Conservation (phyloP, 2,797 vertebrate species). For the Ctenosaura bakeri region DNA sequence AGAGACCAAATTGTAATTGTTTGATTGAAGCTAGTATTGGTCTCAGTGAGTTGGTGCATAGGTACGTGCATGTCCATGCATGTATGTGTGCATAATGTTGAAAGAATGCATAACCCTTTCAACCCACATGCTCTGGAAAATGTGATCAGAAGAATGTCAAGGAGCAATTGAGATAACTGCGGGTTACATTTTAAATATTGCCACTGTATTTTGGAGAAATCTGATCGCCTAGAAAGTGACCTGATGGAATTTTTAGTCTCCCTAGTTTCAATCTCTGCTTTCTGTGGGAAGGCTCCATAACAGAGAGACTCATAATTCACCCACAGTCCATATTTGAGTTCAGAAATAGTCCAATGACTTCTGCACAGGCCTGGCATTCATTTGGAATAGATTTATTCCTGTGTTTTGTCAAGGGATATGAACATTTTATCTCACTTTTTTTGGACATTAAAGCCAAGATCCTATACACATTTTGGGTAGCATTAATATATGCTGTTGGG, state of each 20-base stretch:
- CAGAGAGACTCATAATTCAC: neutral
- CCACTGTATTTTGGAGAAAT: constrained; percentile 33
- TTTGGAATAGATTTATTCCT: neutral
- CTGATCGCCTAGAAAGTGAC: constrained; percentile 18
- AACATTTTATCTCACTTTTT: neutral
- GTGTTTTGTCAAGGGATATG: neutral
- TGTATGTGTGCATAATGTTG: neutral
- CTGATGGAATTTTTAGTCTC: constrained; percentile 16
- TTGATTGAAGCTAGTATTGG: constrained; percentile 18
- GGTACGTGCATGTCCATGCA: neutral
- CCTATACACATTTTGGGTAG: too few relatives aligned
- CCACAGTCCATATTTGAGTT: neutral
- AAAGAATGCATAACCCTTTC: neutral
- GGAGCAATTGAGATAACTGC: constrained; percentile 41
- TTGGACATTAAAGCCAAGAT: neutral
- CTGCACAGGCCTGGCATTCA: neutral
- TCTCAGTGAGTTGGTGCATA: neutral
- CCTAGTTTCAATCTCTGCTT: constrained; percentile 3
- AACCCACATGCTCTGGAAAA: constrained; percentile 40
- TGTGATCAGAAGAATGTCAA: constrained; percentile 6
- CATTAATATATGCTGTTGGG: too few relatives aligned
- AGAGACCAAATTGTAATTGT: neutral
- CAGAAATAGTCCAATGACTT: neutral
- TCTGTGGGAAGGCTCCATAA: constrained; percentile 29
- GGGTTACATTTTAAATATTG: constrained; percentile 11